phyloP scores from a whole-genome alignment of 1,140 invertebrate genomes.

The Spodoptera litura region DNA sequence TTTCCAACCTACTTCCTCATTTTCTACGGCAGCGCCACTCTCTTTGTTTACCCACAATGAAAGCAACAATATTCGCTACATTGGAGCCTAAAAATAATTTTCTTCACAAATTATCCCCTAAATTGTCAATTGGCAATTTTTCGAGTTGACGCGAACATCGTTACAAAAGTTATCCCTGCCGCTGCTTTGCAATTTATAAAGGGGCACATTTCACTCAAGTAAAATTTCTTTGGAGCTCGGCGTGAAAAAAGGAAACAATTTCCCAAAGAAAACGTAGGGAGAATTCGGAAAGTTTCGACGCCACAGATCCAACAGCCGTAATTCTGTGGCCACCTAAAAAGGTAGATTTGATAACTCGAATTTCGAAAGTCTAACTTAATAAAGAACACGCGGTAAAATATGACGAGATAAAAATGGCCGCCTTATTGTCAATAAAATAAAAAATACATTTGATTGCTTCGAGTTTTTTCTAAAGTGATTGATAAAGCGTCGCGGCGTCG shows the following conservation, averaged over 20 bases:
- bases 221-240: slow-evolving; percentile 17
- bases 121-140: slow-evolving; percentile 54
- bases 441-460: slow-evolving; percentile 15
- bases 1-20: too few species aligned
- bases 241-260: slow-evolving; percentile 47
- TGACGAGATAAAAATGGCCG: not conserved
- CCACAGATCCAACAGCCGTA: slow-evolving; percentile 4
- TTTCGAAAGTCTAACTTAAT: slow-evolving; percentile 1
- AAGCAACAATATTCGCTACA: slow-evolving; percentile 6
- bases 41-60: not conserved
- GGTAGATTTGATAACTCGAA: slow-evolving; percentile 12
- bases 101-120: slow-evolving; percentile 43
- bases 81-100: slow-evolving; percentile 35
- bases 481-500: not conserved
- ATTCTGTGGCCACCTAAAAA: not conserved
- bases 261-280: slow-evolving; percentile 36
- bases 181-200: slow-evolving; percentile 50
- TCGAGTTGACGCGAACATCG: slow-evolving; percentile 47
- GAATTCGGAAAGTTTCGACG: slow-evolving; percentile 44
- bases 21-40: not conserved
- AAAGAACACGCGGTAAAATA: not conserved
- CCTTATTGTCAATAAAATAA: slow-evolving; percentile 23
- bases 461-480: slow-evolving; percentile 15
- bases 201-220: slow-evolving; percentile 47
- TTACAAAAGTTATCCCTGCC: slow-evolving; percentile 47